These are phyloP conservation scores for Cataglyphis altisquamis DNA, from an alignment of 2,888 invertebrate genomes.

Conservation along the genomic window DNA sequence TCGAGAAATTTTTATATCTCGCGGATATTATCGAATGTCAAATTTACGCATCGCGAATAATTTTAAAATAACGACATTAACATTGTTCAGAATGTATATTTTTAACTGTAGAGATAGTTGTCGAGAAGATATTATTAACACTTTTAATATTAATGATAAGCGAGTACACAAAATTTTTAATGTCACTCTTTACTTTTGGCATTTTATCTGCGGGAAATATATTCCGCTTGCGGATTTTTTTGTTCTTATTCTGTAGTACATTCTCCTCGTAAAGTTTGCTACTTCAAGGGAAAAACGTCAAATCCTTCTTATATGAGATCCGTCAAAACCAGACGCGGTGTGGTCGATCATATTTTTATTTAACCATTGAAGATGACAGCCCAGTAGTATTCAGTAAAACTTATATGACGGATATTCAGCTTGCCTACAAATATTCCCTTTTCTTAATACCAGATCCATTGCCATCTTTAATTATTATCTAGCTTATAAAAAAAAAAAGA, in stretches of 20 bases:
- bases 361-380: conserved; percentile 59
- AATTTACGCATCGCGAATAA: neutral
- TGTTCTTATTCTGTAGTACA: conserved; percentile 35
- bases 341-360: conserved; percentile 47
- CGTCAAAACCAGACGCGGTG: conserved; percentile 62
- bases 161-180: neutral
- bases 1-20: conserved; percentile 14
- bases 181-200: conserved; percentile 3
- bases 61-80: neutral
- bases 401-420: neutral
- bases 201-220: conserved; percentile 8
- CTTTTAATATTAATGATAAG: neutral
- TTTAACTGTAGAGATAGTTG: neutral
- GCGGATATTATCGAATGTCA: neutral
- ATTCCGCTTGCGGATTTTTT: conserved; percentile 6
- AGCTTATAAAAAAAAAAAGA: neutral
- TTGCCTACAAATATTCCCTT: neutral
- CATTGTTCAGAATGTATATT: neutral
- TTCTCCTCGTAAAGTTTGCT: conserved; percentile 40
- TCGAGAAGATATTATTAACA: neutral
- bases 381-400: neutral
- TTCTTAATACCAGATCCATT: neutral
- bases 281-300: conserved; percentile 47
- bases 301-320: conserved; percentile 53
- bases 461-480: neutral